A percentile compares a stretch with the other conserved stretches of the same genome.
These are phyloP conservation scores for Carassius auratus DNA, from an alignment of 2,113 vertebrate species.

Conservation along the genomic window DNA sequence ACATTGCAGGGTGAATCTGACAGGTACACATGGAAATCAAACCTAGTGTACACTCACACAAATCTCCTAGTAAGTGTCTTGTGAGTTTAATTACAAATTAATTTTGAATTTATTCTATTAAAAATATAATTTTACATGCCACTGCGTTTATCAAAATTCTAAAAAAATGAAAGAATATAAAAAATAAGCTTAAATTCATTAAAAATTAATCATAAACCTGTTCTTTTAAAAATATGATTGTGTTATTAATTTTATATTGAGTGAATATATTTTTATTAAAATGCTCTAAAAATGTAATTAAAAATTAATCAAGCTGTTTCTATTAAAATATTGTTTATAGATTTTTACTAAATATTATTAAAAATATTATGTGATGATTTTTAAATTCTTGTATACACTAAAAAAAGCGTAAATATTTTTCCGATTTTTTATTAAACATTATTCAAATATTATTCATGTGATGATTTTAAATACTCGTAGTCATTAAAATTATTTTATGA, in stretches of 20 bases:
- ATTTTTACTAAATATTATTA: not conserved
- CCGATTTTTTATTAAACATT: not conserved
- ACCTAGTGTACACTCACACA: not conserved
- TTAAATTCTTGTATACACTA: not conserved
- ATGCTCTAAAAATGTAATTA: not conserved
- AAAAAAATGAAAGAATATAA: not conserved
- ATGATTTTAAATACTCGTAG: not conserved
- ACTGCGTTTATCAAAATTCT: not conserved
- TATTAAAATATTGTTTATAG: not conserved
- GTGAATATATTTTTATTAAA: not conserved
- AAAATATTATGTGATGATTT: not conserved
- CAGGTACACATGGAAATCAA: not conserved
- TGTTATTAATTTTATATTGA: not conserved
- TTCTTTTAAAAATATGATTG: not conserved
- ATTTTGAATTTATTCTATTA: too few species aligned
- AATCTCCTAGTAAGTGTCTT: not conserved
- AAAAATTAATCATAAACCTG: not conserved
- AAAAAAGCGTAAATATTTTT: not conserved
- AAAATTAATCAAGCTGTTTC: not conserved
- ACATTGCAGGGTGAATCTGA: not conserved
- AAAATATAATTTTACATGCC: not conserved
- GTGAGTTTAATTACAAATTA: too few species aligned
- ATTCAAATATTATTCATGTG: not conserved
- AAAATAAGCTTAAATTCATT: not conserved
- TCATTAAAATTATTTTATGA: not conserved